Evolutionary conservation across 2,888 invertebrate genomes (phyloP).

Genomic region (Syrista parreyssii): DNA sequence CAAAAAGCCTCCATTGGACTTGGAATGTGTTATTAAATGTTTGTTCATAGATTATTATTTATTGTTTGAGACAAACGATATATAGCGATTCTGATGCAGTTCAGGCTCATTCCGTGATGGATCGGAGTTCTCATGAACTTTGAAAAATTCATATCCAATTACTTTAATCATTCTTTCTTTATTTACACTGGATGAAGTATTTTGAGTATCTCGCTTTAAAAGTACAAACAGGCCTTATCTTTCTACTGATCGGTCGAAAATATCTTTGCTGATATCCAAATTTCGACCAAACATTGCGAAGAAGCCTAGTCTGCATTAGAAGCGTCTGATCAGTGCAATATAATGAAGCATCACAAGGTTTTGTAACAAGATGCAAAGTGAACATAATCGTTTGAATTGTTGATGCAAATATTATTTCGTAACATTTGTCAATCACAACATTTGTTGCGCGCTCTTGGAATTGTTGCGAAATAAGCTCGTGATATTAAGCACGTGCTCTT

Average conservation of each 20-base stretch:
- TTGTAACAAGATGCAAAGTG: background rate
- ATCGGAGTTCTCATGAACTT: background rate
- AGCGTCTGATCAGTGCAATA: constrained; percentile 28
- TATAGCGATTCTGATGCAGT: background rate
- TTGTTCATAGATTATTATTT: background rate
- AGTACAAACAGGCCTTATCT: constrained; percentile 43
- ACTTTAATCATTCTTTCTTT: background rate
- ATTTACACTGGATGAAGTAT: constrained; percentile 28
- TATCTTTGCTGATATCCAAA: constrained; percentile 30
- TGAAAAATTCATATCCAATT: background rate
- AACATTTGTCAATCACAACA: background rate
- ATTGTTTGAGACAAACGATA: background rate
- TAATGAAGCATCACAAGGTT: background rate
- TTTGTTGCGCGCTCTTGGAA: background rate
- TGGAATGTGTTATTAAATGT: background rate
- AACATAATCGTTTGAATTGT: background rate
- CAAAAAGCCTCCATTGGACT: background rate
- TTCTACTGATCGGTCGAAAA: constrained; percentile 25
- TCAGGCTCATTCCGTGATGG: background rate
- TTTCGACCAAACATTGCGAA: constrained; percentile 30
- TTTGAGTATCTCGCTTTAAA: constrained; percentile 32
- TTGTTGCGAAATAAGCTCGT: background rate
- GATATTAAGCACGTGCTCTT: background rate
- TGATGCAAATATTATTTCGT: background rate
- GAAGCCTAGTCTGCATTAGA: constrained; percentile 28